Percentiles rank a stretch among this genome's conserved stretches.
phyloP scores from a whole-genome alignment of 2,797 vertebrate genomes.

The Hozukius guyotensis region DNA sequence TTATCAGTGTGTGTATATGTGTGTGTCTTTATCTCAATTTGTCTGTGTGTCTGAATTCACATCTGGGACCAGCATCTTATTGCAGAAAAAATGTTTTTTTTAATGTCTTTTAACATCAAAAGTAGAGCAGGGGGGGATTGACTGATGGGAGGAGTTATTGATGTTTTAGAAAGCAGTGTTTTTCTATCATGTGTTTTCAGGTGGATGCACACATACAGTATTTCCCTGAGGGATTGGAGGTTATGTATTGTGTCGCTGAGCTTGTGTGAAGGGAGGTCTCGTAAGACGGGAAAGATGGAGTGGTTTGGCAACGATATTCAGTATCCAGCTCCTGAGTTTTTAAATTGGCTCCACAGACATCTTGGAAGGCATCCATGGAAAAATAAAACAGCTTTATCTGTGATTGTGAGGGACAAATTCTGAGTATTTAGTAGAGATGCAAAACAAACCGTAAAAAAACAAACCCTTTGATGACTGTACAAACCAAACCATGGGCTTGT shows the following conservation, averaged over 20 bases:
- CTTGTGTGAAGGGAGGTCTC: constrained; percentile 17
- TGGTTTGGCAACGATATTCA: constrained; percentile 32
- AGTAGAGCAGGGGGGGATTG: constrained; percentile 6
- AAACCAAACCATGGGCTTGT: neutral
- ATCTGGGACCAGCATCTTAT: constrained; percentile 27
- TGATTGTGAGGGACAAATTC: constrained; percentile 1
- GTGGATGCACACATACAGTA: constrained; percentile 31
- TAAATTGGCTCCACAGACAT: constrained; percentile 33
- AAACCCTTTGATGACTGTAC: neutral
- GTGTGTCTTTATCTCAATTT: constrained; percentile 15
- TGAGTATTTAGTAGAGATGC: neutral
- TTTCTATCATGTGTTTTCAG: constrained; percentile 37
- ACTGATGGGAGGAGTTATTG: constrained; percentile 44
- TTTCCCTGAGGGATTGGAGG: constrained; percentile 49
- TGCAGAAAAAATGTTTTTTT: constrained; percentile 2
- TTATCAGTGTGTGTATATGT: neutral
- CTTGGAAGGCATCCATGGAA: constrained; percentile 12
- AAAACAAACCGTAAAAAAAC: neutral
- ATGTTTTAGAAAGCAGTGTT: constrained; percentile 31
- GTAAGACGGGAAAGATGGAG: constrained; percentile 40
- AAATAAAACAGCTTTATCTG: constrained; percentile 37
- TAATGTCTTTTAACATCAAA: constrained; percentile 19
- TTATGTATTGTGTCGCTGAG: constrained; percentile 29
- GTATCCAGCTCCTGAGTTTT: constrained; percentile 20
- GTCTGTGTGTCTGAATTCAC: constrained; percentile 28